These are phyloP conservation scores for Sylvilagus bachmani DNA, from an alignment of 2,113 vertebrate species.

Conservation along the genomic window DNA sequence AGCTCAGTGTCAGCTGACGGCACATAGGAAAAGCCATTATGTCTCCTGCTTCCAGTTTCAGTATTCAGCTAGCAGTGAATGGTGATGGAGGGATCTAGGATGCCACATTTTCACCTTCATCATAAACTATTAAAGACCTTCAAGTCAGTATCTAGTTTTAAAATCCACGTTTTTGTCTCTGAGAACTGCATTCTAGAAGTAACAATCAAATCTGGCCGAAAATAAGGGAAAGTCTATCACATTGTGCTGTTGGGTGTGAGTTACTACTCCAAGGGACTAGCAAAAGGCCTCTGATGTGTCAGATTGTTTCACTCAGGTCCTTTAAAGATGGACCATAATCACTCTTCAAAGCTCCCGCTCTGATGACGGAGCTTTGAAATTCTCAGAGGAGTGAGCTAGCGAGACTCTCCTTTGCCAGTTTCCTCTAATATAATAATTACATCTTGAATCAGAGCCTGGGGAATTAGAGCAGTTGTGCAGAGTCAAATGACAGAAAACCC, in stretches of 20 bases:
- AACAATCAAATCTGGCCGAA: not conserved
- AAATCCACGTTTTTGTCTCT: not conserved
- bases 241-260: not conserved
- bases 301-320: not conserved
- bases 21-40: not conserved
- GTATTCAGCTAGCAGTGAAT: conserved; percentile 21
- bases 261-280: not conserved
- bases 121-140: conserved; percentile 26
- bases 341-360: not conserved
- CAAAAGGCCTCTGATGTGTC: not conserved
- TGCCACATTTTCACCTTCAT: conserved; percentile 22
- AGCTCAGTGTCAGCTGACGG: not conserved
- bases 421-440: not conserved
- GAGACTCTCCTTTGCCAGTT: not conserved
- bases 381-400: not conserved
- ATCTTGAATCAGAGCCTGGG: conserved; percentile 1
- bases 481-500: conserved; percentile 5
- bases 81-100: not conserved
- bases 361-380: not conserved
- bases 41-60: not conserved
- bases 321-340: not conserved
- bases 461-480: not conserved
- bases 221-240: not conserved
- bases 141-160: conserved; percentile 12
- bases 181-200: conserved; percentile 10